A percentile compares a stretch with the other conserved stretches of the same genome.
Evolutionary conservation across 2,113 vertebrate species (phyloP).

Genomic region (Perccottus glenii): DNA sequence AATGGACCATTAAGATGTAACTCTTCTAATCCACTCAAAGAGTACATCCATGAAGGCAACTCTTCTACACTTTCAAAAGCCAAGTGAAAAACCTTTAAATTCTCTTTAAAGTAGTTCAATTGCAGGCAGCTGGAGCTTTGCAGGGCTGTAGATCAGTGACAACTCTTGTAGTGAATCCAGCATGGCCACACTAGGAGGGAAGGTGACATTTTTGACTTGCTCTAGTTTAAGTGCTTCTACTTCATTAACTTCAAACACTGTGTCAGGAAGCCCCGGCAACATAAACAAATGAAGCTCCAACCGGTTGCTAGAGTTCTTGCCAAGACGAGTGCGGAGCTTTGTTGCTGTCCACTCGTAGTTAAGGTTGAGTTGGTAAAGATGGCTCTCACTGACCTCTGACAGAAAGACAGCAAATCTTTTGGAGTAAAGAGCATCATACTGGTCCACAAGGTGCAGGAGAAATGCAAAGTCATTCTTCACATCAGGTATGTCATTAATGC

Average conservation of each 20-base stretch:
- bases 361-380: constrained; percentile 86
- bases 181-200: constrained; percentile 81
- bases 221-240: constrained; percentile 87
- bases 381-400: constrained; percentile 89
- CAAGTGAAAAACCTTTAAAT: constrained; percentile 81
- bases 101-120: constrained; percentile 81
- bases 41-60: constrained; percentile 87
- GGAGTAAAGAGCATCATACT: constrained; percentile 89
- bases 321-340: constrained; percentile 82
- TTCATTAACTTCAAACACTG: constrained; percentile 84
- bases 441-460: constrained; percentile 89
- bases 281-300: constrained; percentile 85
- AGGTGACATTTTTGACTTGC: constrained; percentile 80
- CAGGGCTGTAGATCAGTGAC: constrained; percentile 80
- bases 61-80: constrained; percentile 81
- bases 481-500: constrained; percentile 89
- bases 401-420: constrained; percentile 90
- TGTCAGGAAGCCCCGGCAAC: constrained; percentile 86
- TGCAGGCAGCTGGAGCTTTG: constrained; percentile 82
- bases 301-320: constrained; percentile 74
- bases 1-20: constrained; percentile 83
- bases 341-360: constrained; percentile 87
- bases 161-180: constrained; percentile 83
- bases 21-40: constrained; percentile 83
- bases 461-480: constrained; percentile 93